Conservation (phyloP, 2,888 invertebrate species). For the Germaria angustata region DNA sequence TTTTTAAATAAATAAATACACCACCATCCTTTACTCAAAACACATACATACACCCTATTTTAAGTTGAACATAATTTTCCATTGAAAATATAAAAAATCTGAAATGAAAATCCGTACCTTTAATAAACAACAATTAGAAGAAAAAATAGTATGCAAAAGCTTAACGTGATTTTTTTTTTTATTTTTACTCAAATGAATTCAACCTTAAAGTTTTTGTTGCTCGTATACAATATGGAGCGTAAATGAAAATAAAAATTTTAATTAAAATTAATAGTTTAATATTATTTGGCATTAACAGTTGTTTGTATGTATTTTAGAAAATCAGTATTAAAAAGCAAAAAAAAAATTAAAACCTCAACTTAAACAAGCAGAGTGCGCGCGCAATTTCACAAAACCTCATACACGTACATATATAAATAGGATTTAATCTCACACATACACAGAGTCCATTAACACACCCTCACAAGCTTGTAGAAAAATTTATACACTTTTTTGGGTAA, state of each 20-base stretch:
- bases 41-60: conserved; percentile 19
- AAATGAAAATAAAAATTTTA: conserved; percentile 35
- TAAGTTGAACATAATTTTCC: conserved; percentile 36
- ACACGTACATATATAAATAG: not conserved
- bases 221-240: conserved; percentile 3
- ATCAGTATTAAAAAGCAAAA: conserved; percentile 47
- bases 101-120: not conserved
- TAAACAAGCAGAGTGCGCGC: conserved; percentile 61
- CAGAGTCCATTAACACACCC: conserved; percentile 24
- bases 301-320: conserved; percentile 56
- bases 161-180: conserved; percentile 16
- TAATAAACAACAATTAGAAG: conserved; percentile 23
- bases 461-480: conserved; percentile 27
- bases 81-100: conserved; percentile 39
- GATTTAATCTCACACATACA: not conserved
- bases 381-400: conserved; percentile 46
- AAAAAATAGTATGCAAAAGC: conserved; percentile 25
- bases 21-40: not conserved
- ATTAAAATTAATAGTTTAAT: conserved; percentile 57
- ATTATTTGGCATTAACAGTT: conserved; percentile 47
- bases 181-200: conserved; percentile 34
- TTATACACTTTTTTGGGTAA: conserved; percentile 35
- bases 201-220: conserved; percentile 49
- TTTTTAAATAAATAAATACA: conserved; percentile 10
- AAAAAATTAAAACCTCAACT: conserved; percentile 21